These are phyloP conservation scores for Synergus itoensis DNA, from an alignment of 2,888 invertebrate species.

Conservation along the genomic window DNA sequence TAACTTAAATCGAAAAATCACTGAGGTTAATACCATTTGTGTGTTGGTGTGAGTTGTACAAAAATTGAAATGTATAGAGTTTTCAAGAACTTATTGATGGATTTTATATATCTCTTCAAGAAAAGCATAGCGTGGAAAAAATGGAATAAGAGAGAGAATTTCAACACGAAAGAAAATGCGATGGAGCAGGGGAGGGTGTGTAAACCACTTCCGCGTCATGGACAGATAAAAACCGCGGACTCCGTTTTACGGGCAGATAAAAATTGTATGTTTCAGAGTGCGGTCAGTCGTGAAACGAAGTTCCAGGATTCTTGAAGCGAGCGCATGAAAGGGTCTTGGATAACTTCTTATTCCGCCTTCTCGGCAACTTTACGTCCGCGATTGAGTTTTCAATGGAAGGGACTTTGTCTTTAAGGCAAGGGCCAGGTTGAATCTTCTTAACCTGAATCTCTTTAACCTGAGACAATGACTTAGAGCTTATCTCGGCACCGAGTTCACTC, in stretches of 20 bases:
- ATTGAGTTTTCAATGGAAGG: slow-evolving; percentile 34
- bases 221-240: slow-evolving; percentile 51
- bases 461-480: slow-evolving; percentile 27
- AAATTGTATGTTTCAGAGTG: slow-evolving; percentile 57
- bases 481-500: neutral
- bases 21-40: neutral
- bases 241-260: slow-evolving; percentile 57
- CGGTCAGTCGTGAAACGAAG: slow-evolving; percentile 55
- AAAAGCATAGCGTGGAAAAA: neutral
- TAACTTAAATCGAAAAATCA: neutral
- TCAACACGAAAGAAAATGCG: slow-evolving; percentile 10
- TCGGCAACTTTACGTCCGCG: slow-evolving; percentile 24
- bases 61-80: neutral
- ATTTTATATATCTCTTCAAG: neutral
- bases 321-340: slow-evolving; percentile 13
- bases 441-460: slow-evolving; percentile 56
- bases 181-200: slow-evolving; percentile 41
- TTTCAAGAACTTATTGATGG: slow-evolving; percentile 12
- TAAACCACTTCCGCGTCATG: slow-evolving; percentile 50
- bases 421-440: slow-evolving; percentile 58
- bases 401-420: slow-evolving; percentile 52
- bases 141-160: slow-evolving; percentile 11
- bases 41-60: neutral
- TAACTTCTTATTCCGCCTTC: slow-evolving; percentile 37
- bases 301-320: slow-evolving; percentile 51